These are phyloP conservation scores for Melitaea athalia DNA, from an alignment of 2,888 invertebrate species.

Conservation along the genomic window DNA sequence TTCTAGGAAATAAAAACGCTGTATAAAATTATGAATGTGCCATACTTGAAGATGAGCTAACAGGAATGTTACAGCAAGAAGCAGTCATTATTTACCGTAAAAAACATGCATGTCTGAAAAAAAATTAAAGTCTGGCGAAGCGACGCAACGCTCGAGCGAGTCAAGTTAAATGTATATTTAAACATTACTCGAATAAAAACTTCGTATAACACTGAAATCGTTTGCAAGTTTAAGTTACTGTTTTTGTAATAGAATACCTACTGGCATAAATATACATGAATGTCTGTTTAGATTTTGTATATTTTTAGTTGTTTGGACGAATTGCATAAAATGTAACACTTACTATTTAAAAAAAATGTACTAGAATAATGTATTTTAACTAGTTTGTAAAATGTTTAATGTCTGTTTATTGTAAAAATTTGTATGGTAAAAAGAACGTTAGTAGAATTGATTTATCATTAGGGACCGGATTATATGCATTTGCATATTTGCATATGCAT, in stretches of 20 bases:
- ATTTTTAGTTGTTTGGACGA: background rate
- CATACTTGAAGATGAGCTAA: background rate
- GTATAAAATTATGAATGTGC: background rate
- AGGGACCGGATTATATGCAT: too few relatives aligned
- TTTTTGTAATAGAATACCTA: background rate
- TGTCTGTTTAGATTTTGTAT: background rate
- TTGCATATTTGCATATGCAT: too few relatives aligned
- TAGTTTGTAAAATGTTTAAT: too few relatives aligned
- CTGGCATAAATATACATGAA: background rate
- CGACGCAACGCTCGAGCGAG: background rate
- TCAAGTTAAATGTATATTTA: slow-evolving; percentile 2
- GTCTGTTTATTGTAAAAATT: too few relatives aligned
- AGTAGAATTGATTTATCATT: too few relatives aligned
- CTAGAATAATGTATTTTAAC: too few relatives aligned
- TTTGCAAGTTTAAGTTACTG: background rate
- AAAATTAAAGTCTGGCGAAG: background rate
- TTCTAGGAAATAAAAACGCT: background rate
- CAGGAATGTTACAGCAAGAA: background rate
- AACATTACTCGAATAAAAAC: background rate
- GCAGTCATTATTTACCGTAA: background rate
- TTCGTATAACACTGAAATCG: background rate
- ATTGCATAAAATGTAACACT: too few relatives aligned
- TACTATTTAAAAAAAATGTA: too few relatives aligned
- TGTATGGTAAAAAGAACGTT: too few relatives aligned
- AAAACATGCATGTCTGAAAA: background rate